These are phyloP conservation scores for Rhamphomyia laevipes DNA, from an alignment of 2,888 invertebrate species.

Conservation along the genomic window DNA sequence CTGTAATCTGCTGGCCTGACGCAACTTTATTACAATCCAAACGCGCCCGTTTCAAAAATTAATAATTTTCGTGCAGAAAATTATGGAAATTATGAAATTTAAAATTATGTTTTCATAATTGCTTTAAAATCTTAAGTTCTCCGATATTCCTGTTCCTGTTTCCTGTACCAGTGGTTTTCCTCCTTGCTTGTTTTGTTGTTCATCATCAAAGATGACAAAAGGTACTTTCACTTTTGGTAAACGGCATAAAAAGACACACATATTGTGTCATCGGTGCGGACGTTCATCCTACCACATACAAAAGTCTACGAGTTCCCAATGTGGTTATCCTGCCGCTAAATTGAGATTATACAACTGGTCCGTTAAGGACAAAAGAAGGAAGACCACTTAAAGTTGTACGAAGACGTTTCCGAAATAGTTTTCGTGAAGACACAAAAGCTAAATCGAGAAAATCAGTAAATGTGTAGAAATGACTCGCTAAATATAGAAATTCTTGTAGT, in stretches of 20 bases:
- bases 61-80: too few relatives aligned
- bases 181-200: constrained; percentile 34
- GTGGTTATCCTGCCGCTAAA: constrained; percentile 93
- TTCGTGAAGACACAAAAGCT: constrained; percentile 60
- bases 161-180: too few relatives aligned
- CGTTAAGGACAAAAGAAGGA: constrained; percentile 96
- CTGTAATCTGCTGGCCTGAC: too few relatives aligned
- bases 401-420: constrained; percentile 78
- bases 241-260: constrained; percentile 99
- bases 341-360: constrained; percentile 98
- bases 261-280: constrained; percentile 96
- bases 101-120: too few relatives aligned
- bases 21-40: too few relatives aligned
- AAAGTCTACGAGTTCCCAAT: constrained; percentile 93
- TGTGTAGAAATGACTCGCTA: too few relatives aligned
- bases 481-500: too few relatives aligned
- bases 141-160: too few relatives aligned
- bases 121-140: too few relatives aligned
- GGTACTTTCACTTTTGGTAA: constrained; percentile 99
- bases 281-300: constrained; percentile 97
- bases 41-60: too few relatives aligned
- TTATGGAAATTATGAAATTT: too few relatives aligned
- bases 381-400: constrained; percentile 97
- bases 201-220: constrained; percentile 59
- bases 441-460: constrained; percentile 28